These are phyloP conservation scores for Andrena bicolor DNA, from an alignment of 2,888 invertebrate genomes.

Conservation along the genomic window DNA sequence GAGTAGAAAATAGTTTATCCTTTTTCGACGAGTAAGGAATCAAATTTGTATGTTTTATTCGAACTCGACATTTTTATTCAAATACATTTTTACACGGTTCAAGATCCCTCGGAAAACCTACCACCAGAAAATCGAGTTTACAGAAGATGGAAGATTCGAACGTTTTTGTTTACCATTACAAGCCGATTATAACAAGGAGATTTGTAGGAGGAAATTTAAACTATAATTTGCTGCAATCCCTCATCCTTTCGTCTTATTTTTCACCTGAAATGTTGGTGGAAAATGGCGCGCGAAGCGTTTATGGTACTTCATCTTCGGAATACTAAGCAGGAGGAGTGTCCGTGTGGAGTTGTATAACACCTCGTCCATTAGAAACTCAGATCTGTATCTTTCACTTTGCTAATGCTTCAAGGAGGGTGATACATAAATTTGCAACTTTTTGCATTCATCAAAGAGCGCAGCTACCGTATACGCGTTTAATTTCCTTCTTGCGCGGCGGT, in stretches of 20 bases:
- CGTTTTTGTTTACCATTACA: too few relatives aligned
- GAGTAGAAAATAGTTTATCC: too few relatives aligned
- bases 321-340: not conserved
- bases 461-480: not conserved
- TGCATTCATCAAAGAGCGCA: not conserved
- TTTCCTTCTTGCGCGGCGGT: not conserved
- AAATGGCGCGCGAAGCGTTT: not conserved
- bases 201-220: too few relatives aligned
- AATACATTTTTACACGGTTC: not conserved
- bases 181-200: too few relatives aligned
- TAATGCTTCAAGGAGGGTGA: not conserved
- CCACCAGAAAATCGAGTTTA: too few relatives aligned
- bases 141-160: too few relatives aligned
- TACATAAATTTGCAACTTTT: constrained; percentile 13
- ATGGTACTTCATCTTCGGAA: constrained; percentile 1
- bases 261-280: not conserved
- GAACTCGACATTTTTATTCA: too few relatives aligned
- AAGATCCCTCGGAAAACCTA: too few relatives aligned
- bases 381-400: constrained; percentile 5
- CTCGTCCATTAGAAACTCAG: not conserved
- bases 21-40: too few relatives aligned
- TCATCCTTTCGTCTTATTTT: too few relatives aligned
- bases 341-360: not conserved
- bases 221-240: too few relatives aligned
- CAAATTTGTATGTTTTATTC: too few relatives aligned